Evolutionary conservation across 2,113 vertebrate genomes (phyloP), one percentile per base, ranked within the genome.

Genomic region (Fulmarus glacialis): DNA sequence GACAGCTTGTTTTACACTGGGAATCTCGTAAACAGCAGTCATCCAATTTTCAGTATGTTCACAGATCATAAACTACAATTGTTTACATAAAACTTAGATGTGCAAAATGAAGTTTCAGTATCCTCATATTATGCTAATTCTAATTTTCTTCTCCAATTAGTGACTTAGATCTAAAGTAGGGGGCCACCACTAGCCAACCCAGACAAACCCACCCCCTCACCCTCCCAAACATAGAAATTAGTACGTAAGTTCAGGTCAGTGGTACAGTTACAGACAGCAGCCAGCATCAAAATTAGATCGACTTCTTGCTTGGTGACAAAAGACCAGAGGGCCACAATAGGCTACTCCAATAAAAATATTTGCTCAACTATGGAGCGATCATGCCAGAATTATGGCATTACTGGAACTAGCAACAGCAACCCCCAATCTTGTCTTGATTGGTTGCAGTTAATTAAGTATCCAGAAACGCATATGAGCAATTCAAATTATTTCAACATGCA

Each of bases 401-500:
- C 50, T 93, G 58, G 85, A 93, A 94, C 82, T 45, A 87, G 93
- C 70, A 95, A 82, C 62, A 87, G 52, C 53, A 90, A 85, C 56
- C 40, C 30, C 53, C 56, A 80, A 67, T 50, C 82, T 42, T 80
- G 27, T 11, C 82, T 79, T 93, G 87, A 95, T 73, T 86, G 75
- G 92, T 29, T 90, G 90, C 45, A 86, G 78, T 88, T 86, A 96
- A 97, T 96, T 95, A 95, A 93, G 92, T 29, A 90, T 50, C 95
- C 82, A 95, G 74, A 95, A 91, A 81, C 2, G 59, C 70, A 29
- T 52, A 80, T 45, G 62, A 94, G 92, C 74, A 73, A 93, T 66
- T 81, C 58, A 77, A 21, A 96, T 95, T 77, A 96, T 70, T 97
- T 93, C 95, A 95, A 40, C 74, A 64, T 64, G 74, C 75, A 34